Conservation (phyloP, 2,888 invertebrate genomes). For the Heliconius hortense region DNA sequence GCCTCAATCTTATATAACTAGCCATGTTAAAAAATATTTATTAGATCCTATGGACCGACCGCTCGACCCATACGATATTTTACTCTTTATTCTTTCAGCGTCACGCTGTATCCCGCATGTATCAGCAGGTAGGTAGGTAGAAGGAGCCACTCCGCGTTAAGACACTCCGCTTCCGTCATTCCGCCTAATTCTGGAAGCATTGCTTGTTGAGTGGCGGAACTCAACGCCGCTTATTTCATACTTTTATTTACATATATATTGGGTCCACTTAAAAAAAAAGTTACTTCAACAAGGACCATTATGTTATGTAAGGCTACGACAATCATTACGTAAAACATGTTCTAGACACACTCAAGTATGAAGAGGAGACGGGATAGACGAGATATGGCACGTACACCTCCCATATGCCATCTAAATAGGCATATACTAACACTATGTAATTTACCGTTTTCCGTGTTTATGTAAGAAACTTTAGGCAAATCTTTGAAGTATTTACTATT, state of each 20-base stretch:
- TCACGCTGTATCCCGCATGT: too few relatives aligned
- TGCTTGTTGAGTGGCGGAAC: too few relatives aligned
- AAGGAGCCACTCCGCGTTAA: too few relatives aligned
- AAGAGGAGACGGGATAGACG: conserved; percentile 21
- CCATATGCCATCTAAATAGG: conserved; percentile 20
- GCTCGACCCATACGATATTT: too few relatives aligned
- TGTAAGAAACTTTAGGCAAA: not conserved
- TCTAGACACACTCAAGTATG: conserved; percentile 29
- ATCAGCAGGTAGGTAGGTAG: too few relatives aligned
- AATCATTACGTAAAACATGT: conserved; percentile 27
- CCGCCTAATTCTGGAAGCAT: too few relatives aligned
- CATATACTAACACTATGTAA: conserved; percentile 6
- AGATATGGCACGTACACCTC: conserved; percentile 34
- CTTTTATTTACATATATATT: not conserved
- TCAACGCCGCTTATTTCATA: too few relatives aligned
- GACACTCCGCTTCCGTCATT: too few relatives aligned
- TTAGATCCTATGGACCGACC: not conserved
- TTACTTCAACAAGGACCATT: not conserved
- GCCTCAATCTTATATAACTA: too few relatives aligned
- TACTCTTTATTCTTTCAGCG: too few relatives aligned
- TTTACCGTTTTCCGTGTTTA: not conserved
- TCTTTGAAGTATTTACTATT: not conserved
- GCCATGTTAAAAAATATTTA: too few relatives aligned
- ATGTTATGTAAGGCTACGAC: conserved; percentile 7
- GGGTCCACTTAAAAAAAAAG: not conserved